Evolutionary conservation across 2,113 vertebrate genomes (phyloP).

Genomic region (Desmodus rotundus): DNA sequence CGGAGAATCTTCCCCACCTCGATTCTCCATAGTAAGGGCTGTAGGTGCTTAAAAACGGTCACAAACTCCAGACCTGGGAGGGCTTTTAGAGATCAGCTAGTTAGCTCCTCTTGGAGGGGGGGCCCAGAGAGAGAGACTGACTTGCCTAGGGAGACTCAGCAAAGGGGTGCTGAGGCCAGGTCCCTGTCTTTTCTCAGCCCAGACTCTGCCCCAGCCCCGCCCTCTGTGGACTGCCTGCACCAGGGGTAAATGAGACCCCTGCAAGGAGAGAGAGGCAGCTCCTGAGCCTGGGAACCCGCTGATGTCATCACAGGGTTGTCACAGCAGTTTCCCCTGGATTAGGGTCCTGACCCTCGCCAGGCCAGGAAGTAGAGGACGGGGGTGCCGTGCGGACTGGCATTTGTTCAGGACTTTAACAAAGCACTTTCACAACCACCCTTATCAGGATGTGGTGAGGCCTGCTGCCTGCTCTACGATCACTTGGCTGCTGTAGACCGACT

Average conservation of each 20-base stretch:
- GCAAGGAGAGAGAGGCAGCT: background rate
- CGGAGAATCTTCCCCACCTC: background rate
- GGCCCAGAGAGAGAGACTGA: background rate
- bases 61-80: background rate
- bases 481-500: background rate
- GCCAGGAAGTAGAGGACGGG: constrained; percentile 29
- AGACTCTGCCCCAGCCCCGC: background rate
- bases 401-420: background rate
- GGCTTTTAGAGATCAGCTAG: background rate
- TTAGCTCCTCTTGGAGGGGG: too few species aligned
- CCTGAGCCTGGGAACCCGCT: constrained; percentile 64
- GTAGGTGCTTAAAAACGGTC: background rate
- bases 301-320: constrained; percentile 42
- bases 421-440: background rate
- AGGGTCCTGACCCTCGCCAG: constrained; percentile 41
- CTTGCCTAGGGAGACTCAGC: background rate
- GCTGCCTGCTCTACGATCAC: fast-evolving
- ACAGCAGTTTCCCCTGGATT: constrained; percentile 37
- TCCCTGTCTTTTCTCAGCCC: background rate
- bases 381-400: background rate
- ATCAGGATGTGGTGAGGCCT: background rate
- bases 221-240: background rate
- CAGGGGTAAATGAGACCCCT: background rate
- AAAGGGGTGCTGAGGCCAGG: background rate
- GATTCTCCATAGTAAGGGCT: background rate